These are phyloP conservation scores for Enteromius afrohamiltoni DNA, from an alignment of 2,797 vertebrate species.

Conservation along the genomic window DNA sequence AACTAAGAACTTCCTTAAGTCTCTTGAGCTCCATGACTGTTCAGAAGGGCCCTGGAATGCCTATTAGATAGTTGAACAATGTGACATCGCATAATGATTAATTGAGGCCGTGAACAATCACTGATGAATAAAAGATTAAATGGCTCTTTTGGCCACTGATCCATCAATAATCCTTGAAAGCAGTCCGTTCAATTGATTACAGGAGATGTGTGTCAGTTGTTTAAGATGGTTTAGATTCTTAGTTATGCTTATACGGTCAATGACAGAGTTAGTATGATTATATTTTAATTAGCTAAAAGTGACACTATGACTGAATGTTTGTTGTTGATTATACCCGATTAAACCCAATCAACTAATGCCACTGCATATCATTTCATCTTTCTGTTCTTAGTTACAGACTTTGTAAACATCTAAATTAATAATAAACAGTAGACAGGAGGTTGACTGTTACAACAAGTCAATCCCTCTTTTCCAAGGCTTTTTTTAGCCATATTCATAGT, in stretches of 20 bases:
- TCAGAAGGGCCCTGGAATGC: neutral
- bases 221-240: neutral
- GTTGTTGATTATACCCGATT: neutral
- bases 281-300: neutral
- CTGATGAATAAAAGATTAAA: conserved; percentile 38
- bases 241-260: neutral
- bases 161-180: conserved; percentile 9
- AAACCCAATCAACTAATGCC: neutral
- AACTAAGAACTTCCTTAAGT: neutral
- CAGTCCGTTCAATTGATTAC: conserved; percentile 16
- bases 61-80: neutral
- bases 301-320: neutral
- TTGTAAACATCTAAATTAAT: neutral
- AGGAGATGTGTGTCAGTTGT: neutral
- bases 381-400: neutral
- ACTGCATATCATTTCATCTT: neutral
- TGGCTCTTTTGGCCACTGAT: conserved; percentile 18
- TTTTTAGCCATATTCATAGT: too few species aligned
- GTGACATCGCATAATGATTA: conserved; percentile 7
- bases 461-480: too few species aligned
- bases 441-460: neutral
- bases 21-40: neutral
- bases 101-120: conserved; percentile 14
- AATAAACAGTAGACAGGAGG: neutral
- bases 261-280: neutral